Evolutionary conservation across 2,888 invertebrate species (phyloP).

Genomic region (Cephus spinipes): DNA sequence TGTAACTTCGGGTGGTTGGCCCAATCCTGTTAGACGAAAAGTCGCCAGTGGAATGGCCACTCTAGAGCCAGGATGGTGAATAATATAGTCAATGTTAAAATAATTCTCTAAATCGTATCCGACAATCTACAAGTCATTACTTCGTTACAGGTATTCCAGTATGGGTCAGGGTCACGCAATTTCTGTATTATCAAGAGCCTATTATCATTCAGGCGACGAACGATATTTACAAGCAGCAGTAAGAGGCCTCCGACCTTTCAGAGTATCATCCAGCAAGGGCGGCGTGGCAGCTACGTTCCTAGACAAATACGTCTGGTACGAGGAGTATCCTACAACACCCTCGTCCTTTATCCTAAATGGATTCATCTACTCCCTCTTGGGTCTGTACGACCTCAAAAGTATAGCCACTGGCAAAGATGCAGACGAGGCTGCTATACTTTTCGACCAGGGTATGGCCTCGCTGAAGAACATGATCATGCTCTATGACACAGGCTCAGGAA

Average conservation of each 20-base stretch:
- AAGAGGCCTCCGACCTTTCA: slow-evolving; percentile 83
- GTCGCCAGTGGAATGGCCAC: slow-evolving; percentile 81
- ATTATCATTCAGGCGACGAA: slow-evolving; percentile 81
- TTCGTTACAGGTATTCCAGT: slow-evolving; percentile 81
- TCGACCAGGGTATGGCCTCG: slow-evolving; percentile 86
- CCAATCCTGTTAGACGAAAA: slow-evolving; percentile 86
- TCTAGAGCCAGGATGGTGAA: slow-evolving; percentile 86
- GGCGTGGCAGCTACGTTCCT: slow-evolving; percentile 89
- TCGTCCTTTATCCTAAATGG: slow-evolving; percentile 97
- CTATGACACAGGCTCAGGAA: slow-evolving; percentile 95
- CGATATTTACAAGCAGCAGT: slow-evolving; percentile 86
- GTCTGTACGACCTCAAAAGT: slow-evolving; percentile 93
- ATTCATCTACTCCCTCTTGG: slow-evolving; percentile 96
- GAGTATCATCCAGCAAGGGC: slow-evolving; percentile 78
- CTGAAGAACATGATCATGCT: slow-evolving; percentile 88
- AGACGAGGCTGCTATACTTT: slow-evolving; percentile 80
- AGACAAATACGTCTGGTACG: slow-evolving; percentile 93
- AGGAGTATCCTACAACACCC: slow-evolving; percentile 97
- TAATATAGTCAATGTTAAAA: slow-evolving; percentile 14
- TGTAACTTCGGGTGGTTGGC: slow-evolving; percentile 89
- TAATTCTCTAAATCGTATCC: background rate
- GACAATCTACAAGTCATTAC: background rate
- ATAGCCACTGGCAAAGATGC: slow-evolving; percentile 79
- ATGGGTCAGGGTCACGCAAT: slow-evolving; percentile 99
- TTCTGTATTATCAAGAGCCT: slow-evolving; percentile 93